Evolutionary conservation across 2,888 invertebrate genomes (phyloP).

Genomic region (Nephrotoma flavescens): DNA sequence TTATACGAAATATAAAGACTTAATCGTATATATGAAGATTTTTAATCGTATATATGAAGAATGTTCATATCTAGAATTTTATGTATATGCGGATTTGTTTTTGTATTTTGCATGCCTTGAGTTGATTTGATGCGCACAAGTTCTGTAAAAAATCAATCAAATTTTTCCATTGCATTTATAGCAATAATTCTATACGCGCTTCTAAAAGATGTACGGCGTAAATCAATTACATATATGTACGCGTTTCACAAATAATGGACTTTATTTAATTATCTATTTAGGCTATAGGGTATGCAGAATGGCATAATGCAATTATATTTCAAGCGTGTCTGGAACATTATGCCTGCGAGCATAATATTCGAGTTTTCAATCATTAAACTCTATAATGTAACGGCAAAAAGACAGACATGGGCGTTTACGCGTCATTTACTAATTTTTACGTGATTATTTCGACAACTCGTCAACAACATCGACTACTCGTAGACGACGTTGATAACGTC

Average conservation of each 20-base stretch:
- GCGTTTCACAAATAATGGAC: not conserved
- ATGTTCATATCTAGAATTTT: not conserved
- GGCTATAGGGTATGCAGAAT: too few relatives aligned
- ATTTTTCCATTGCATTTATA: not conserved
- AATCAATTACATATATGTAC: not conserved
- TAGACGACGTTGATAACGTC: too few relatives aligned
- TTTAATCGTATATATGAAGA: not conserved
- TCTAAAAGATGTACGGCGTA: not conserved
- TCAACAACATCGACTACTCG: too few relatives aligned
- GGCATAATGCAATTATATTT: too few relatives aligned
- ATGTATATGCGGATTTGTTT: too few relatives aligned
- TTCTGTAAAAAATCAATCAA: not conserved
- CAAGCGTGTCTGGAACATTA: too few relatives aligned
- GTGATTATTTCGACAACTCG: too few relatives aligned
- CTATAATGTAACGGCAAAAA: too few relatives aligned
- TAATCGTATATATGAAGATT: not conserved
- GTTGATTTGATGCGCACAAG: not conserved
- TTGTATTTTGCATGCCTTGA: not conserved
- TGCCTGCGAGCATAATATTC: too few relatives aligned
- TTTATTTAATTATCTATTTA: not conserved
- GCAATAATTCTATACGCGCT: not conserved
- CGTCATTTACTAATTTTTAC: too few relatives aligned
- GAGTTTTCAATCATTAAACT: too few relatives aligned
- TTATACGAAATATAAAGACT: not conserved
- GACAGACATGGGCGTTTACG: too few relatives aligned